These are phyloP conservation scores for Drosophila ustulata DNA, from an alignment of 2,888 invertebrate genomes.

Conservation along the genomic window DNA sequence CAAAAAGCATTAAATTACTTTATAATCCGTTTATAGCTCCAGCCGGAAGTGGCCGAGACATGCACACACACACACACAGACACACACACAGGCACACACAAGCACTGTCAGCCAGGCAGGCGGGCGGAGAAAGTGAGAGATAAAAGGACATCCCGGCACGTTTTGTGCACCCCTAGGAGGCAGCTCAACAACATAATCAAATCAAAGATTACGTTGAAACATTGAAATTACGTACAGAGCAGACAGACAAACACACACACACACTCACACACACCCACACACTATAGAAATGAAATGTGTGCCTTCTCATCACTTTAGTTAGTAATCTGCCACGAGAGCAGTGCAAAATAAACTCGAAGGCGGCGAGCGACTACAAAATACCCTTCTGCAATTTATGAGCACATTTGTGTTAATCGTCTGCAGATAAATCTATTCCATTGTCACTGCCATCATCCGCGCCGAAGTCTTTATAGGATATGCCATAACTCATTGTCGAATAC, in stretches of 20 bases:
- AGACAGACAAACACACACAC: constrained; percentile 44
- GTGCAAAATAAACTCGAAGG: neutral
- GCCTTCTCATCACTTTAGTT: constrained; percentile 59
- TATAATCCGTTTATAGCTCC: constrained; percentile 80
- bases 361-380: constrained; percentile 4
- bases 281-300: constrained; percentile 47
- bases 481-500: neutral
- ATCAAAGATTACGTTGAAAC: constrained; percentile 81
- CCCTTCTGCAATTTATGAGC: neutral
- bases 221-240: constrained; percentile 74
- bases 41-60: constrained; percentile 74
- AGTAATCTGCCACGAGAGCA: constrained; percentile 35
- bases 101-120: constrained; percentile 2
- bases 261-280: constrained; percentile 26
- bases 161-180: constrained; percentile 56
- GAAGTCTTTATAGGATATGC: neutral
- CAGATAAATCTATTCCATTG: neutral
- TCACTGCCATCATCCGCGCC: too few species aligned
- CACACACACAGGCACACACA: constrained; percentile 15
- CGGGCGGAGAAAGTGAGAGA: constrained; percentile 19
- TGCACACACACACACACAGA: constrained; percentile 25
- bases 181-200: constrained; percentile 81
- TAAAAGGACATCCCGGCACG: constrained; percentile 56
- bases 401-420: neutral
- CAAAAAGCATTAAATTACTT: constrained; percentile 82